Evolutionary conservation across 2,888 invertebrate species (phyloP).

Genomic region (Caprella mutica): DNA sequence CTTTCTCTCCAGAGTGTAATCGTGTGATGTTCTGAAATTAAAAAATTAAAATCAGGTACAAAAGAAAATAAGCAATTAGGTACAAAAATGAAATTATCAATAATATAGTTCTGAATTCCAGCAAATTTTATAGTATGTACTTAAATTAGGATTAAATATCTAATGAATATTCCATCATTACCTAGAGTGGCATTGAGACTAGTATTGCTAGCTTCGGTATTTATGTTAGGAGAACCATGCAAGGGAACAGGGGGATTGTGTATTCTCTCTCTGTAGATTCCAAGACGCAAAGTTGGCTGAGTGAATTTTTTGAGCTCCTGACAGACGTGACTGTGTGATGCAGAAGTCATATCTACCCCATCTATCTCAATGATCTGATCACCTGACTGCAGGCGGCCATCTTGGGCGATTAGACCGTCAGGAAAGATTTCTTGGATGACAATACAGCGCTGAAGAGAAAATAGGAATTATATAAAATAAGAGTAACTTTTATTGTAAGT

Average conservation of each 20-base stretch:
- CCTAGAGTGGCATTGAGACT: not conserved
- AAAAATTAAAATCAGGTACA: not conserved
- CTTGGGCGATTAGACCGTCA: constrained; percentile 41
- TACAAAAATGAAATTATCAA: no score
- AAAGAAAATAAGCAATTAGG: no score
- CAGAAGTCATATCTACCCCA: constrained; percentile 35
- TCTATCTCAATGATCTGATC: constrained; percentile 43
- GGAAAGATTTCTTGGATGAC: constrained; percentile 43
- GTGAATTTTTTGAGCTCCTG: constrained; percentile 37
- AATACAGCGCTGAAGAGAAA: constrained; percentile 40
- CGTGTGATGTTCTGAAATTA: constrained; percentile 1
- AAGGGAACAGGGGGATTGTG: constrained; percentile 35
- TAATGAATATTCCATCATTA: no score
- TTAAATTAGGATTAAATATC: no score
- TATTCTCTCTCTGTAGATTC: constrained; percentile 42
- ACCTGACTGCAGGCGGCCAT: constrained; percentile 42
- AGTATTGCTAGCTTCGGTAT: not conserved
- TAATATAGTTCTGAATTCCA: no score
- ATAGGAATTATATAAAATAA: no score
- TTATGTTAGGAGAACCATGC: not conserved
- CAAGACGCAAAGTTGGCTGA: constrained; percentile 41
- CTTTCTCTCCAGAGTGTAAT: constrained; percentile 21
- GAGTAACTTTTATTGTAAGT: no score
- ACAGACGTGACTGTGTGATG: constrained; percentile 36
- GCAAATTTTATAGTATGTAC: no score